Base-by-base conservation (phyloP, 2,797 vertebrate genomes). In the Cossypha caffra region DNA sequence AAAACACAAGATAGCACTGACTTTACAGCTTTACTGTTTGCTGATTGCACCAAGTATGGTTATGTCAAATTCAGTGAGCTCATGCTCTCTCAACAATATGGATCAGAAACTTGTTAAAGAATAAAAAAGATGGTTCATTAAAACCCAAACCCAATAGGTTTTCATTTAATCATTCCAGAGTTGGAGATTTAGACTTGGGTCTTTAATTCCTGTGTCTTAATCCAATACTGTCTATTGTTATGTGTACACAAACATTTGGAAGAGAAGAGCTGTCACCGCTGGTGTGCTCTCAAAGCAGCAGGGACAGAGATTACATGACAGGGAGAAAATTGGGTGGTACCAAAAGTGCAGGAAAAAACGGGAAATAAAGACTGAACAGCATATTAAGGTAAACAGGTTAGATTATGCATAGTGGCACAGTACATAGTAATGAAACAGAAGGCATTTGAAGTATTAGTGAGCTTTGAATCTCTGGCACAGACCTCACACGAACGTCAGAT, bases 191-290 rank as follows among this genome's bases (percentile, higher is more conserved):
- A 75, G 24, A 28, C 38, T 83, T 75, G 43, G 5, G 42, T 74
- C 28, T 87, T 89, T 86, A 93, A 91, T 83, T 92, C 81, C 86
- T 45, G 10, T 17, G 21, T 71, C 35, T 82, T 92, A 96, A 87
- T 89, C 54, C 66, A 73, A 42, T 40, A 54, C 29, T 47, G 77
- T 57, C 63, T 52, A 25, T 24, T 69, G 55, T 58, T 58, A 42
- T 51, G 11, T 9, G 6, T 82, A 67, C 37, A 64, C n/a, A 85
- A 59, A 62, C 43, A 77, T 13, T 13, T 7, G 50, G 42, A 55
- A 92, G 29, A 73, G 45, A 37, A 62, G n/a, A 69, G 28, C 54
- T 85, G 59, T 52, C 35, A 11, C n/a, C 2, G 0, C 13, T 54
- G 5, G 4, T 73, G 33, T 42, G 28, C 28, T 55, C 11, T 89